These are phyloP conservation scores for Murina feae DNA, from an alignment of 2,113 vertebrate genomes.

Conservation along the genomic window DNA sequence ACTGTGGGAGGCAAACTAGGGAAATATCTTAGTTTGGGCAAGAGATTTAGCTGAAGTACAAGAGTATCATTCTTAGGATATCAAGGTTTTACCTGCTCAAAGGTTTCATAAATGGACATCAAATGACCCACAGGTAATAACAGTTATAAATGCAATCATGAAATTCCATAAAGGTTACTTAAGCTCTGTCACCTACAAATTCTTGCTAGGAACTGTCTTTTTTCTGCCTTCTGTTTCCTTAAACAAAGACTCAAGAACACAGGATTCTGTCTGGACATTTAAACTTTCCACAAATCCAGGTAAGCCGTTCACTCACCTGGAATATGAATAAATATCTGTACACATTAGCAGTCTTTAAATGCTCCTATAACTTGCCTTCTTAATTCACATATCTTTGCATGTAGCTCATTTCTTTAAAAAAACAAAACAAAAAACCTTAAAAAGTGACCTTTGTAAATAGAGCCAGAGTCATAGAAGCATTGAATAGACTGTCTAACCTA, in stretches of 20 bases:
- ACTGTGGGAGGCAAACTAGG: not conserved
- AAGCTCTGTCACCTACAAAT: not conserved
- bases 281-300: not conserved
- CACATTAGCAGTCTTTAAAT: not conserved
- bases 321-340: not conserved
- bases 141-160: not conserved
- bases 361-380: not conserved
- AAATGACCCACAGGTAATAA: not conserved
- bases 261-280: not conserved
- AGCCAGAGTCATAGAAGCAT: no score
- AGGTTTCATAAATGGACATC: not conserved
- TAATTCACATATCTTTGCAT: not conserved
- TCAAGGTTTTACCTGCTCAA: slow-evolving; percentile 11
- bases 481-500: no score
- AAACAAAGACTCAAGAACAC: not conserved
- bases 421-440: not conserved
- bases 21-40: not conserved
- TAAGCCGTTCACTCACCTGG: not conserved
- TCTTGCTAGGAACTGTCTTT: not conserved
- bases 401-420: not conserved
- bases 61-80: not conserved
- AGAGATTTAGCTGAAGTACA: not conserved
- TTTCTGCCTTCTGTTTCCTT: not conserved
- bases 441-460: not conserved
- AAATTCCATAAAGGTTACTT: not conserved